Evolutionary conservation across 2,888 invertebrate genomes (phyloP).

Genomic region (Erynnis tages): DNA sequence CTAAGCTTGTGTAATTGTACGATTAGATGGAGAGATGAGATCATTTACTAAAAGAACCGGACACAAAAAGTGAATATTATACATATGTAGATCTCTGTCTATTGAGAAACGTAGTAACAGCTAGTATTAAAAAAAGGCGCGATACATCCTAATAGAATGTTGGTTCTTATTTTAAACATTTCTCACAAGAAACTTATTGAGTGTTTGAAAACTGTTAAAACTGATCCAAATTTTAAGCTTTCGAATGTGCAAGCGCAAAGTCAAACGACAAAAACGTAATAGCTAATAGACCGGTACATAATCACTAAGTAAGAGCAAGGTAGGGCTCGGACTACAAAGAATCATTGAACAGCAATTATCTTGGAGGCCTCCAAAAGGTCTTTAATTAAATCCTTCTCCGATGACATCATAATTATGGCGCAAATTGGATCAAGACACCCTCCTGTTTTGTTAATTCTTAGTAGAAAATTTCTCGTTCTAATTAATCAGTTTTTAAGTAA

Average conservation of each 20-base stretch:
- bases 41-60: too few relatives aligned
- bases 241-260: neutral
- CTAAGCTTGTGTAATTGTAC: too few relatives aligned
- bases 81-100: too few relatives aligned
- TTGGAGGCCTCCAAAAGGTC: constrained; percentile 73
- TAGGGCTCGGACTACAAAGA: constrained; percentile 72
- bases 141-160: too few relatives aligned
- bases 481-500: constrained; percentile 55
- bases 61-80: too few relatives aligned
- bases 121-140: too few relatives aligned
- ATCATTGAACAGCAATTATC: constrained; percentile 80
- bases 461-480: constrained; percentile 62
- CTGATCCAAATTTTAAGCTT: too few relatives aligned
- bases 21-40: too few relatives aligned
- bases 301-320: constrained; percentile 63
- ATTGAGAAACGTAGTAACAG: too few relatives aligned
- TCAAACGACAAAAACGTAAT: constrained; percentile 14
- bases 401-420: constrained; percentile 80
- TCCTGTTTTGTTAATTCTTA: constrained; percentile 75
- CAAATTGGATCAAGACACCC: constrained; percentile 73
- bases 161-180: too few relatives aligned
- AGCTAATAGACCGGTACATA: constrained; percentile 47
- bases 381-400: constrained; percentile 81
- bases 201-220: neutral
- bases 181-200: neutral